phyloP scores from a whole-genome alignment of 2,797 vertebrate genomes.

The Varecia variegata region DNA sequence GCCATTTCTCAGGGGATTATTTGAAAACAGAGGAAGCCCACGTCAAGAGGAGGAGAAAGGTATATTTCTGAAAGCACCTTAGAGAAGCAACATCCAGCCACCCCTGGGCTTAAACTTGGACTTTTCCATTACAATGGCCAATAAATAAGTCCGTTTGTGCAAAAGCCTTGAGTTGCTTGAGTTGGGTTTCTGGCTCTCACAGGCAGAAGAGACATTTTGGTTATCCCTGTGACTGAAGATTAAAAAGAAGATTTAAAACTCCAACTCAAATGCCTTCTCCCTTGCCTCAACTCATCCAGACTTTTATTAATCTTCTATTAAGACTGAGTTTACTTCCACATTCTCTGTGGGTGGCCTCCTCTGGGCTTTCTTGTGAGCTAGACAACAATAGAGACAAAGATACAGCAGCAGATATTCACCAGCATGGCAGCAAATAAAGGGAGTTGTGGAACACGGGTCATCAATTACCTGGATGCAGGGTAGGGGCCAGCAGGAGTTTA shows the following conservation, averaged over 20 bases:
- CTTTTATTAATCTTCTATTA: not conserved
- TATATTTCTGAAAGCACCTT: not conserved
- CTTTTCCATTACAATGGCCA: not conserved
- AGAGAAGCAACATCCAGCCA: not conserved
- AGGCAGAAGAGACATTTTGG: not conserved
- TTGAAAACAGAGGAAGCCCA: not conserved
- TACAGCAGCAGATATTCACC: too few relatives aligned
- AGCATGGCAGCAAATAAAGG: not conserved
- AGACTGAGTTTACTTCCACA: not conserved
- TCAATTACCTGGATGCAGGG: not conserved
- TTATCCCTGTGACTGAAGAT: not conserved
- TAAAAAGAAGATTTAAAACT: not conserved
- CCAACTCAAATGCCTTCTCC: not conserved
- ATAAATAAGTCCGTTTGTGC: not conserved
- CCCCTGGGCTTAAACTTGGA: not conserved
- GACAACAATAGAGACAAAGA: not conserved
- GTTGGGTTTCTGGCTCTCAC: not conserved
- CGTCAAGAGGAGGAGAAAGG: not conserved
- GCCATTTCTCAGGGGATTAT: not conserved
- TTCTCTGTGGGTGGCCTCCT: not conserved
- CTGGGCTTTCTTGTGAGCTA: not conserved
- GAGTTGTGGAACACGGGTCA: accelerated
- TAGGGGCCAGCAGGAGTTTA: not conserved
- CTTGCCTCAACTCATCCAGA: not conserved
- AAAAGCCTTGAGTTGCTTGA: not conserved